A percentile compares a stretch with the other conserved stretches of the same genome.
These are phyloP conservation scores for Diplazon laetatorius DNA, from an alignment of 2,888 invertebrate species.

Conservation along the genomic window DNA sequence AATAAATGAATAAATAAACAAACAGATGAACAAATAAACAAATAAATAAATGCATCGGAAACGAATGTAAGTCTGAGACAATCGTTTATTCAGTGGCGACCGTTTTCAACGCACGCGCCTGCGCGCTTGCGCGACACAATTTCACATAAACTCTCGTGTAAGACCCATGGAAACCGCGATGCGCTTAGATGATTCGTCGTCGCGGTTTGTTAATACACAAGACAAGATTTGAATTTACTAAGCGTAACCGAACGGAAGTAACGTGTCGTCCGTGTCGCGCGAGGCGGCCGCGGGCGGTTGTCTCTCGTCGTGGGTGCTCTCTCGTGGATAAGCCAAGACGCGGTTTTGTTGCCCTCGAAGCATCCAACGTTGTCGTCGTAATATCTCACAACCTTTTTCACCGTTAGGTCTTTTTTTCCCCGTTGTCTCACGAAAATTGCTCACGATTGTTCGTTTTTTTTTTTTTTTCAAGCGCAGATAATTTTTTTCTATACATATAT, in stretches of 20 bases:
- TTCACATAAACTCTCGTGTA: not conserved
- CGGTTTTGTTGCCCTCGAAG: conserved; percentile 2
- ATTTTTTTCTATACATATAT: too few relatives aligned
- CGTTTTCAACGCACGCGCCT: conserved; percentile 48
- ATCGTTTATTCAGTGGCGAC: conserved; percentile 1
- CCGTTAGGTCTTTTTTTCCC: conserved; percentile 57
- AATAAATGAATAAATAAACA: too few relatives aligned
- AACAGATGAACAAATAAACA: too few relatives aligned
- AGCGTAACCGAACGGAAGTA: conserved; percentile 63
- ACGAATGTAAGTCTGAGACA: not conserved
- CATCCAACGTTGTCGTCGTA: conserved; percentile 5
- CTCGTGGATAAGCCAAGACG: conserved; percentile 1
- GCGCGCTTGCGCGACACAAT: conserved; percentile 39
- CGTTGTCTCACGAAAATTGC: conserved; percentile 57
- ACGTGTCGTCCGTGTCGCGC: conserved; percentile 31
- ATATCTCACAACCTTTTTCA: conserved; percentile 17
- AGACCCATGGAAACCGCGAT: conserved; percentile 60
- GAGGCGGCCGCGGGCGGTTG: not conserved
- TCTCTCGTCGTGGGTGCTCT: conserved; percentile 19
- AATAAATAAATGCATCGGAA: not conserved
- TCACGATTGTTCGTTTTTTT: conserved; percentile 43
- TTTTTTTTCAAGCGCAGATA: too few relatives aligned
- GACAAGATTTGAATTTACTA: conserved; percentile 59
- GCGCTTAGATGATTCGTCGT: conserved; percentile 64
- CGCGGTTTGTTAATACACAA: conserved; percentile 61